phyloP scores from a whole-genome alignment of 23 tunicate species.

The Styela clava region DNA sequence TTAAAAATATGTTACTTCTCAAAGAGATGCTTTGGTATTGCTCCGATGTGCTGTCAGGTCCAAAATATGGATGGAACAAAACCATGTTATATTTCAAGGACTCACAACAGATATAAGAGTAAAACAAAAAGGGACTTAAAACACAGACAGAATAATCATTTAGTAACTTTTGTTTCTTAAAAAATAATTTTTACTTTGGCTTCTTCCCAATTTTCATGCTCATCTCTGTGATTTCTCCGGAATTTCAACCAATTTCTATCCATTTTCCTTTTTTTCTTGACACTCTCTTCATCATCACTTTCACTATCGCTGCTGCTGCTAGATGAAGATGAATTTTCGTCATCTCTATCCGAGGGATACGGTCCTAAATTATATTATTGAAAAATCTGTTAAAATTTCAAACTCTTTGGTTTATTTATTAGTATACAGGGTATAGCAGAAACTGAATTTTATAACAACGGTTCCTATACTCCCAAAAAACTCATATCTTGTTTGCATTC shows the following conservation, averaged over 20 bases:
- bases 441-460: no score
- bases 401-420: no score
- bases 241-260: conserved; percentile 16
- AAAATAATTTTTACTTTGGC: conserved; percentile 47
- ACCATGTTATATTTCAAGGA: no score
- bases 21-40: not conserved
- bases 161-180: not conserved
- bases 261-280: not conserved
- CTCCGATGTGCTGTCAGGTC: no score
- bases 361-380: not conserved
- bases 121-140: no score
- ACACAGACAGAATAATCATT: no score
- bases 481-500: no score
- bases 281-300: conserved; percentile 39
- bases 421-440: no score
- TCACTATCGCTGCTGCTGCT: conserved; percentile 18
- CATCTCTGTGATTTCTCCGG: conserved; percentile 48
- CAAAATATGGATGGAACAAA: no score
- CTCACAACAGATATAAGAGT: no score
- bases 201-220: conserved; percentile 75
- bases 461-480: no score
- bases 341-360: not conserved
- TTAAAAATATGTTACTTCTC: not conserved
- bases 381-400: no score
- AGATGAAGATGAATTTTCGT: not conserved